Evolutionary conservation across 2,113 vertebrate species (phyloP), one percentile per base, ranked within the genome.

Genomic region (Turdus rufiventris): DNA sequence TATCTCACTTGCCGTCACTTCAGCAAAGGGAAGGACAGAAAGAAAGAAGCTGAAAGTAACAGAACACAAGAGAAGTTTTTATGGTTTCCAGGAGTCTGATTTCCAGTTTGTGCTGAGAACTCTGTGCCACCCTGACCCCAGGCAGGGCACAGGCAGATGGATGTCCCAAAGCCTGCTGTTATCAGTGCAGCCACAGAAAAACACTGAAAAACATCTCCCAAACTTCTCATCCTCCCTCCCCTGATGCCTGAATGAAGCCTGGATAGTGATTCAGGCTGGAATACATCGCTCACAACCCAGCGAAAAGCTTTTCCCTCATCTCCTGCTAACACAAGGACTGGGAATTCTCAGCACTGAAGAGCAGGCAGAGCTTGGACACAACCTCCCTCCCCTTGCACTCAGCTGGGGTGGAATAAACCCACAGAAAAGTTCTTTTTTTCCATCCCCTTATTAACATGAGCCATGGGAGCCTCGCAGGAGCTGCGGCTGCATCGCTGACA

Each of bases 241-340:
- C 28, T 3, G 2, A 13, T 8, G 19, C 33, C 21, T 24, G 23
- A 24, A 47, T 47, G 45, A 47, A 47, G 45, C 21, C 47, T 47
- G 45, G 23, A 12, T 6, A 47, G 45, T 23, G 45, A 2, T 1
- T 72, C 78, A n/a, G 47, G 34, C 43, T 18, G 40, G 38, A 70
- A 60, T 0, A 23, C 2, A 0, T 10, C 1, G 18, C 40, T 11
- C 4, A 10, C 0, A 2, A 5, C 31, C 71, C 15, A 21, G 17
- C 0, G 0, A 21, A 28, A 33, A 54, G 18, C 14, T 15, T 38
- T 18, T 25, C 14, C 43, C 56, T 9, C 2, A 38, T 65, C 20
- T 48, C 68, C 73, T 29, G 54, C 28, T 6, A 63, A 75, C 0
- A 2, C 29, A 14, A 42, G 28, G 51, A 73, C 0, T 18, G 36